These are phyloP conservation scores for Eutolmus rufibarbis DNA, from an alignment of 2,888 invertebrate species.

Conservation along the genomic window DNA sequence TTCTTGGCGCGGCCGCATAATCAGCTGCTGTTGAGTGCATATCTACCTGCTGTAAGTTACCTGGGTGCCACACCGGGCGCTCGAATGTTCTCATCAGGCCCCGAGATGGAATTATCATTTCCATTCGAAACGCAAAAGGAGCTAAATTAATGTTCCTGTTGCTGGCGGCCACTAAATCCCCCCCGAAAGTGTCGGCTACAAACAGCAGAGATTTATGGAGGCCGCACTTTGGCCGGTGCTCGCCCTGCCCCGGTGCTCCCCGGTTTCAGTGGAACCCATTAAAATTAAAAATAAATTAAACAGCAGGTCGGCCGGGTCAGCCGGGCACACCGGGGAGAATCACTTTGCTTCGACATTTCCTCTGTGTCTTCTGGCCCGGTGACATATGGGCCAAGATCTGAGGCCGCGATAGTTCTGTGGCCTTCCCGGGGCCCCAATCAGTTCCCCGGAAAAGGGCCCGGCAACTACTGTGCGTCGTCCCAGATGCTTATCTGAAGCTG, in stretches of 20 bases:
- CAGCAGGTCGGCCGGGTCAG: neutral
- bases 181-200: constrained; percentile 6
- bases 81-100: constrained; percentile 11
- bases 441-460: constrained; percentile 22
- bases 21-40: constrained; percentile 22
- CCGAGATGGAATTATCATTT: constrained; percentile 1
- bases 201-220: constrained; percentile 3
- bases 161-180: constrained; percentile 34
- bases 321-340: neutral
- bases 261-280: neutral
- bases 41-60: constrained; percentile 8
- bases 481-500: constrained; percentile 24
- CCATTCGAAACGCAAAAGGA: constrained; percentile 3
- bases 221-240: neutral
- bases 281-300: constrained; percentile 41
- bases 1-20: constrained; percentile 41
- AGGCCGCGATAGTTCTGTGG: neutral
- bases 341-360: constrained; percentile 27
- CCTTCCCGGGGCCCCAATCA: neutral
- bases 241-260: neutral
- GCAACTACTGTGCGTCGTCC: constrained; percentile 16
- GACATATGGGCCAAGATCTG: constrained; percentile 17
- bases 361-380: neutral
- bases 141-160: constrained; percentile 39
- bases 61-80: neutral